Evolutionary conservation across 2,797 vertebrate species (phyloP).

Genomic region (Galagoides demidoff): DNA sequence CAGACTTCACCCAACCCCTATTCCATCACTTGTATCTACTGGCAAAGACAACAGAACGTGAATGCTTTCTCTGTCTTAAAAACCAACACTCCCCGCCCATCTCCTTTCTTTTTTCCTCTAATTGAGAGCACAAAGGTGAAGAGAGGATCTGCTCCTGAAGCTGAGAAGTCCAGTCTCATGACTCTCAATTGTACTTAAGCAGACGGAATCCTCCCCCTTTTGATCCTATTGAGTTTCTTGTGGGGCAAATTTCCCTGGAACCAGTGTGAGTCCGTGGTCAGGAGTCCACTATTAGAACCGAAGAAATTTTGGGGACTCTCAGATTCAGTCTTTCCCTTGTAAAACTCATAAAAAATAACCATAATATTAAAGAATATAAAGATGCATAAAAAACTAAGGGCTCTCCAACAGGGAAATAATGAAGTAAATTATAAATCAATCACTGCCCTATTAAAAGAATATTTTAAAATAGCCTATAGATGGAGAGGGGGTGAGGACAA

Average conservation of each 20-base stretch:
- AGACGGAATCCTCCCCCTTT: constrained; percentile 20
- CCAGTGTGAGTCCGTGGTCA: neutral
- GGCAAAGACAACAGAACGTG: constrained; percentile 11
- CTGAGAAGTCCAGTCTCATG: neutral
- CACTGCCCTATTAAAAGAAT: neutral
- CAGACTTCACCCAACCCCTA: neutral
- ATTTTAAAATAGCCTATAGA: neutral
- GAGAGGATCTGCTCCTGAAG: neutral
- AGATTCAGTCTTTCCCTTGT: constrained; percentile 24
- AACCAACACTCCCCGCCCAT: neutral
- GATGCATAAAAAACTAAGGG: neutral
- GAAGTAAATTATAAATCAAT: constrained; percentile 7
- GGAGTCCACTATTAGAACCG: neutral
- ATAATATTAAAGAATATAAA: constrained; percentile 1
- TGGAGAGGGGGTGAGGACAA: neutral
- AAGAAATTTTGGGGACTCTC: neutral
- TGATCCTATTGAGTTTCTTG: constrained; percentile 29
- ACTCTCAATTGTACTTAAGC: constrained; percentile 39
- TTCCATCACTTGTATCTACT: neutral
- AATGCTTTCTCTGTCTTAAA: neutral
- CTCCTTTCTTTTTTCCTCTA: neutral
- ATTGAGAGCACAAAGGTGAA: constrained; percentile 15
- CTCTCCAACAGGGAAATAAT: neutral
- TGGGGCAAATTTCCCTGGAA: neutral
- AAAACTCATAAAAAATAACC: constrained; percentile 32